A percentile compares a stretch with the other conserved stretches of the same genome.
Conservation (phyloP, 2,797 vertebrate genomes). For the Discoglossus pictus region DNA sequence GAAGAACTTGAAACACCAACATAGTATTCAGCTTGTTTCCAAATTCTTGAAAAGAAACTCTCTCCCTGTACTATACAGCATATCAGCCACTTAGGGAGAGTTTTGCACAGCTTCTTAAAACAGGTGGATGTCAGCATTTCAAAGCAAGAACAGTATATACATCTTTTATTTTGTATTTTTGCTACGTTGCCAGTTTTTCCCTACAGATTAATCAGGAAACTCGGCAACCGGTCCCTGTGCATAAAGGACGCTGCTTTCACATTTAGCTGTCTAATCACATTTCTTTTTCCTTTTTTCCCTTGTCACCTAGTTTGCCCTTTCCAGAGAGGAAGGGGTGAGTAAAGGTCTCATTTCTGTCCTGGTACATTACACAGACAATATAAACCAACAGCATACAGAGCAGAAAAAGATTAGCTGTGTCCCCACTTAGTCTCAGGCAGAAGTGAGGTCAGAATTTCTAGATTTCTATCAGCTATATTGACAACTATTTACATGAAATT, state of each 20-base stretch:
- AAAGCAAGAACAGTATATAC: background rate
- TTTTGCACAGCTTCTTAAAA: background rate
- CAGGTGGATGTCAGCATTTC: background rate
- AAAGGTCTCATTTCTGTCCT: conserved; percentile 2
- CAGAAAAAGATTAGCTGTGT: background rate
- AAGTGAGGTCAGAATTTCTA: conserved; percentile 9
- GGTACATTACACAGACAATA: background rate
- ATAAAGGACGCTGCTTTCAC: conserved; percentile 10
- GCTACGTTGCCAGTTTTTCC: conserved; percentile 2
- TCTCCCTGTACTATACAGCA: no score
- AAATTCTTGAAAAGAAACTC: no score
- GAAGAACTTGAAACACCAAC: no score
- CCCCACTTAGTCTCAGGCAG: background rate
- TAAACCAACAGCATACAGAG: background rate
- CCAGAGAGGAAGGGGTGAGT: background rate
- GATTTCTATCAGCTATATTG: background rate
- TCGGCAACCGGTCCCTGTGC: background rate
- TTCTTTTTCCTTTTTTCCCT: conserved; percentile 12
- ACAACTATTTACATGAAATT: no score
- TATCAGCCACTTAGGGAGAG: no score
- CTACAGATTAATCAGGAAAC: background rate
- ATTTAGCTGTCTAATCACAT: conserved; percentile 12
- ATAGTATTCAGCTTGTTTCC: no score
- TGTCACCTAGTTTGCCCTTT: conserved; percentile 12
- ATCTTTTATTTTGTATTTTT: background rate